A percentile compares a stretch with the other conserved stretches of the same genome.
Evolutionary conservation across 2,113 vertebrate species (phyloP).

Genomic region (Chaetorhynchus papuensis): DNA sequence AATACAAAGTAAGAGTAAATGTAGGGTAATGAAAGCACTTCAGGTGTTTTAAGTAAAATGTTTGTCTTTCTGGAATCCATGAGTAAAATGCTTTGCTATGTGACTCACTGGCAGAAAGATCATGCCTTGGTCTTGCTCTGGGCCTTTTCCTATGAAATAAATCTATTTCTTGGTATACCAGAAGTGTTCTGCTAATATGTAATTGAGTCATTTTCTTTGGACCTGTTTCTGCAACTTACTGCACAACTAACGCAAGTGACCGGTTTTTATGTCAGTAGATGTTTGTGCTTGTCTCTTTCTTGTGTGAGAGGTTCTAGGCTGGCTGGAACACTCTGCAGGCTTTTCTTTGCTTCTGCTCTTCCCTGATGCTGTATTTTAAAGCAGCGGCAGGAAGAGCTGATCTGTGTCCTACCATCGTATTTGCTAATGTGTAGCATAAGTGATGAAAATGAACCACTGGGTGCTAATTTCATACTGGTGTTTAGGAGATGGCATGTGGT

Average conservation of each 20-base stretch:
- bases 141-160: not conserved
- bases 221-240: not conserved
- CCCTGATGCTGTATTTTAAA: not conserved
- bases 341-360: not conserved
- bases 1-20: not conserved
- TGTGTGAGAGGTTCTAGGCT: not conserved
- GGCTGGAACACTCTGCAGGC: not conserved
- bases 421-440: not conserved
- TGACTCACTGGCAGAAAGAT: not conserved
- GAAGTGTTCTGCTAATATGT: not conserved
- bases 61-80: not conserved
- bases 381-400: not conserved
- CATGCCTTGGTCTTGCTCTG: not conserved
- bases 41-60: not conserved
- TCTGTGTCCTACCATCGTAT: accelerated
- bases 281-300: not conserved
- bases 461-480: not conserved
- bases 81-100: not conserved
- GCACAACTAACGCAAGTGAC: not conserved
- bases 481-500: not conserved
- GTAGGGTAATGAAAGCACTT: not conserved
- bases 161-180: not conserved
- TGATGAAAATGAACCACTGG: not conserved
- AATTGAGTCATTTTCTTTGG: not conserved
- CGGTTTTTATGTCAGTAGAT: not conserved